Evolutionary conservation across 92 coral and sea anemone species (phyloP).

Genomic region (Parazoanthus swiftii): DNA sequence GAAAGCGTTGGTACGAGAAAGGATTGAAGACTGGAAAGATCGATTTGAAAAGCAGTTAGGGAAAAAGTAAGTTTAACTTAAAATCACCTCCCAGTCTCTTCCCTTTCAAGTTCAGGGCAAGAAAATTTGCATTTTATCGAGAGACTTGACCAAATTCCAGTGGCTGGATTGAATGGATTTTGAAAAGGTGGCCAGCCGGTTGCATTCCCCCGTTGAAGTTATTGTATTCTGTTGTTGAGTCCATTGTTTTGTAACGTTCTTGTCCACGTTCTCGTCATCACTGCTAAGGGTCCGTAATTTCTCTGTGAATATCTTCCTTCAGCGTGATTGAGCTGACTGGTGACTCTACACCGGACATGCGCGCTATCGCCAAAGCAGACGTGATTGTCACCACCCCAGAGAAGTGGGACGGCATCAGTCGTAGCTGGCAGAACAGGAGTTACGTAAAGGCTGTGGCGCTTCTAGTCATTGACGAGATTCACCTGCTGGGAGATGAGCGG

Average conservation of each 20-base stretch:
- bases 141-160: no score
- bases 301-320: not conserved
- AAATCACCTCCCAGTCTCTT: no score
- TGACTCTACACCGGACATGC: conserved; percentile 99
- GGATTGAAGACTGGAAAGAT: conserved; percentile 95
- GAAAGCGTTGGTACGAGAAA: conserved; percentile 95
- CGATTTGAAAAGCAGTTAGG: conserved; percentile 86
- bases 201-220: no score
- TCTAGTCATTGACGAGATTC: conserved; percentile 95
- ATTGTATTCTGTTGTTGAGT: no score
- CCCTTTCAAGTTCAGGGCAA: no score
- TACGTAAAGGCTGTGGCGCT: conserved; percentile 93
- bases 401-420: conserved; percentile 99
- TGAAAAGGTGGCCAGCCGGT: no score
- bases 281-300: no score
- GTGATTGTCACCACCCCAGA: conserved; percentile 99
- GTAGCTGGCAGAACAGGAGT: conserved; percentile 99
- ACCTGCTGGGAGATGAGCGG: conserved; percentile 96
- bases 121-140: no score
- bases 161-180: no score
- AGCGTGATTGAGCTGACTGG: conserved; percentile 98
- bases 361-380: conserved; percentile 94
- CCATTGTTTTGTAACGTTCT: no score
- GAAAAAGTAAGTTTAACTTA: conserved; percentile 62
- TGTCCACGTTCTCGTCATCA: no score